Conservation (phyloP, 2,113 vertebrate genomes). For the Syngnathus typhle region DNA sequence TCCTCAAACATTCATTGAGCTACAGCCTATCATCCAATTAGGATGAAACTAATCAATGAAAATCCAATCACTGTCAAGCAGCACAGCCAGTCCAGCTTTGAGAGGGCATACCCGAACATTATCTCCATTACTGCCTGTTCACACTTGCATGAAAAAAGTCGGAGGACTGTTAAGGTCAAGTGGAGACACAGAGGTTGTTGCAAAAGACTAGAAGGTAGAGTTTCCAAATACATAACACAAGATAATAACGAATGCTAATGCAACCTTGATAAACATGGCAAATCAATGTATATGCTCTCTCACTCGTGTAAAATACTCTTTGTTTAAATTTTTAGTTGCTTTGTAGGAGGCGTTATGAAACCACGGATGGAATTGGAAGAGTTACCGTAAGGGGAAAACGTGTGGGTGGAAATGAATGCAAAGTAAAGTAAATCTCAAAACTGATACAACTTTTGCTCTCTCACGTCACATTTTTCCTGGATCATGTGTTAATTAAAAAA, state of each 20-base stretch:
- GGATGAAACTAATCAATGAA: slow-evolving; percentile 66
- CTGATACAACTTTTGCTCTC: not conserved
- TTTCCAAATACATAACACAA: slow-evolving; percentile 23
- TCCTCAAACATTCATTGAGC: slow-evolving; percentile 41
- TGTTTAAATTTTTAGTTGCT: not conserved
- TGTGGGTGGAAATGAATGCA: not conserved
- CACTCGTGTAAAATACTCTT: not conserved
- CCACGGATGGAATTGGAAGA: slow-evolving; percentile 19
- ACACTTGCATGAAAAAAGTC: slow-evolving; percentile 43
- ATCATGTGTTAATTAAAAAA: slow-evolving; percentile 10
- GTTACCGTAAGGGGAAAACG: not conserved
- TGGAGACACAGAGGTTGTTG: slow-evolving; percentile 24
- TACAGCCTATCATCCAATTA: slow-evolving; percentile 54
- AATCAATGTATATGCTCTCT: slow-evolving; percentile 12
- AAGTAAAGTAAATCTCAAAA: not conserved
- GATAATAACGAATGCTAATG: slow-evolving; percentile 35
- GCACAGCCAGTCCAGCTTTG: slow-evolving; percentile 53
- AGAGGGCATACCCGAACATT: slow-evolving; percentile 43
- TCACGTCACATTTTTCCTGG: not conserved
- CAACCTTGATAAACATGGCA: slow-evolving; percentile 45
- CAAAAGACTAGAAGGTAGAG: slow-evolving; percentile 33
- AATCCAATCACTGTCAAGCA: slow-evolving; percentile 61
- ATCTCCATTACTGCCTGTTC: slow-evolving; percentile 33
- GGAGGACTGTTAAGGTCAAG: slow-evolving; percentile 2
- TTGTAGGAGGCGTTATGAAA: not conserved